phyloP scores from a whole-genome alignment of 2,797 vertebrate genomes.

The Hylomyscus alleni region DNA sequence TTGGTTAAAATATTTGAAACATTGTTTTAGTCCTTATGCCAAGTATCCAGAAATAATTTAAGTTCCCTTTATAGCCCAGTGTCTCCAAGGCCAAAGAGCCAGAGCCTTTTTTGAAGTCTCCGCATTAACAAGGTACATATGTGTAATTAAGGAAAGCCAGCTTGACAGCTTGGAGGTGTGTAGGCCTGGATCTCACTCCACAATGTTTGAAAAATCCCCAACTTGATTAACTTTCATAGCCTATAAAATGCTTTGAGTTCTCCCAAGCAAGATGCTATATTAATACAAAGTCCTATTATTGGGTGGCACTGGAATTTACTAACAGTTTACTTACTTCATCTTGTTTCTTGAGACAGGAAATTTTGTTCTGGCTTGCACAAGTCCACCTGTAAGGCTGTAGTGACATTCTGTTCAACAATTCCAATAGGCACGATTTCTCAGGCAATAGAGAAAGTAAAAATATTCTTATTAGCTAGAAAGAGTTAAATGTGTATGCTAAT shows the following conservation, averaged over 20 bases:
- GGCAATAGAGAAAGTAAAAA: constrained; percentile 27
- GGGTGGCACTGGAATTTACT: constrained; percentile 77
- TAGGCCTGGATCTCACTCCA: constrained; percentile 61
- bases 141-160: constrained; percentile 70
- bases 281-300: constrained; percentile 82
- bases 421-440: constrained; percentile 22
- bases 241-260: constrained; percentile 80
- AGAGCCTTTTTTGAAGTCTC: constrained; percentile 58
- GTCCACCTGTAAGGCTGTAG: constrained; percentile 72
- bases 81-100: constrained; percentile 41
- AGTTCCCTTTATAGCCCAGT: constrained; percentile 51
- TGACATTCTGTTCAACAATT: constrained; percentile 8
- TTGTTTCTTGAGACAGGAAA: constrained; percentile 52
- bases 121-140: constrained; percentile 75
- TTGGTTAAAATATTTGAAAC: constrained; percentile 70
- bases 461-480: constrained; percentile 46
- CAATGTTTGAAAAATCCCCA: constrained; percentile 80
- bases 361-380: constrained; percentile 72
- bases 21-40: constrained; percentile 54
- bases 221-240: constrained; percentile 85
- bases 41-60: constrained; percentile 72
- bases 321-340: constrained; percentile 67
- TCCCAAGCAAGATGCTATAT: constrained; percentile 78
- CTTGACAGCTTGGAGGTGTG: constrained; percentile 70
- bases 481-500: neutral